Evolutionary conservation across 2,888 invertebrate species (phyloP), one percentile per base, ranked within the genome.

Genomic region (Bhutanitis thaidina): DNA sequence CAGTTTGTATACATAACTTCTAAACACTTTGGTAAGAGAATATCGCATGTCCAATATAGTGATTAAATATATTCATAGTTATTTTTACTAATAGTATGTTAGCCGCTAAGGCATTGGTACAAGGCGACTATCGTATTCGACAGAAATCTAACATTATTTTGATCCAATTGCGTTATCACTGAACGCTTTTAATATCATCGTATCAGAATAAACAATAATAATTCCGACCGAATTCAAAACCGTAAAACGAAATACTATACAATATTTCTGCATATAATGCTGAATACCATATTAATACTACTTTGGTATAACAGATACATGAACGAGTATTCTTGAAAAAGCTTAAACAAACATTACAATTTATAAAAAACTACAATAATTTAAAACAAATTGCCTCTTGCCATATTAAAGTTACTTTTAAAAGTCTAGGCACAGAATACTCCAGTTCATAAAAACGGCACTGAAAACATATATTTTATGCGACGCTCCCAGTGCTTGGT

Each of bases 1-100:
- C 77, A 81, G 59, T 85, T 85, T 88, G 88, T 88, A 87, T 88
- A 88, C 80, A 83, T 86, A 86, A 79, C 76, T 77, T 84, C 86
- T 86, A 86, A 85, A 86, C 65, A 77, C 71, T 74, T 85, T 79
- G 76, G 78, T 87, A 87, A 74, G 86, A 87, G 85, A 86, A 86
- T 87, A 87, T 85, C 86, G 84, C 88, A 87, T 84, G 76, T 77
- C 69, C 75, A 74, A 74, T 75, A 75, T 67, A 71, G 65, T 65
- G 60, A 62, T 69, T 62, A 32, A n/a, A 60, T 61, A 69, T 69
- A 69, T 62, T 66, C 67, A 63, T 72, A 58, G 58, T 69, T 62
- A 64, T 54, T 44, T 9, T 29, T 9, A 29, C 14, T 70, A 69
- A 58, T 71, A 64, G 64, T 49, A 62, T 62, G 66, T 53, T 56